phyloP scores from a whole-genome alignment of 1,140 invertebrate genomes.

The Trypoxylus dichotomus region DNA sequence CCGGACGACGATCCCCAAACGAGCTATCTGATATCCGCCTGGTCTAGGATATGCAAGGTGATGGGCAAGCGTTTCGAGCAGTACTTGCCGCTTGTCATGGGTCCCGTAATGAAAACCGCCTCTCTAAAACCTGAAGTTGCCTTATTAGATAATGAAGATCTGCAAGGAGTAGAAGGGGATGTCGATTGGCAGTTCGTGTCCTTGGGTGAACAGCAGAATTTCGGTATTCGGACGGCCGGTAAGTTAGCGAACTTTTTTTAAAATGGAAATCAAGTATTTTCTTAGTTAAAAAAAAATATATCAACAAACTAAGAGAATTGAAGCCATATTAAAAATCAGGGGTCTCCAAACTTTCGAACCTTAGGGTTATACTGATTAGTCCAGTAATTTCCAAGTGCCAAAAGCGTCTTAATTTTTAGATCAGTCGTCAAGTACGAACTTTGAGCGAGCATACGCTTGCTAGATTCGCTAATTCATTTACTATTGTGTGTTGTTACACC shows the following conservation, averaged over 20 bases:
- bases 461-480: no score
- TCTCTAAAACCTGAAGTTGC: slow-evolving; percentile 96
- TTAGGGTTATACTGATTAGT: no score
- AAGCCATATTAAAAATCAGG: no score
- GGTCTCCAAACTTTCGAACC: no score
- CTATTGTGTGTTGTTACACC: no score
- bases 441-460: no score
- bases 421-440: no score
- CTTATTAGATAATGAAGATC: slow-evolving; percentile 90
- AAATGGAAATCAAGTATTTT: no score
- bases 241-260: slow-evolving; percentile 8
- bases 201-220: slow-evolving; percentile 94
- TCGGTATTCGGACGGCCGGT: slow-evolving; percentile 87
- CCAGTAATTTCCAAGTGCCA: no score
- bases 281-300: no score
- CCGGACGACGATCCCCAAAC: slow-evolving; percentile 97
- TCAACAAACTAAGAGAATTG: no score
- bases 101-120: slow-evolving; percentile 92
- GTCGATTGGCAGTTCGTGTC: slow-evolving; percentile 98
- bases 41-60: slow-evolving; percentile 97
- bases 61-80: slow-evolving; percentile 89
- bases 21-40: slow-evolving; percentile 97
- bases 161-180: slow-evolving; percentile 85
- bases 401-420: no score
- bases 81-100: slow-evolving; percentile 97